Conservation (phyloP, 2,797 vertebrate genomes). For the Tauraco hartlaubi region DNA sequence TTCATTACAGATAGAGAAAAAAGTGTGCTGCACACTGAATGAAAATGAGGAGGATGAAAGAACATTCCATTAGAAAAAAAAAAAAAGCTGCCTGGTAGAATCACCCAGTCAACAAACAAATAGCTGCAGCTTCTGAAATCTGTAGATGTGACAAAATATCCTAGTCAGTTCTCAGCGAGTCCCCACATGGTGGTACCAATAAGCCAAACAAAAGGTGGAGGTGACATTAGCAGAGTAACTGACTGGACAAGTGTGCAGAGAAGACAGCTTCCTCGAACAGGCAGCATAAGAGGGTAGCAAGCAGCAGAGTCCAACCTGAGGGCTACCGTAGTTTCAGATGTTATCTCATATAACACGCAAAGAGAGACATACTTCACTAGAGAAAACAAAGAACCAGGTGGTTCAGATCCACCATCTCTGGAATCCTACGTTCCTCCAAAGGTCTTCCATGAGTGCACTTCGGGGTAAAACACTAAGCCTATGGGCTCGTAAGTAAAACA, state of each 20-base stretch:
- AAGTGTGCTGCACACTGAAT: slow-evolving; percentile 42
- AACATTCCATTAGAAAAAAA: neutral
- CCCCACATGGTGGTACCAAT: neutral
- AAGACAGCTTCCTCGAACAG: neutral
- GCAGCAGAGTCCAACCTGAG: accelerated
- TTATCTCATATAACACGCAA: neutral
- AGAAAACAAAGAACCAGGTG: neutral
- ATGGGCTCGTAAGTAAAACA: too few species aligned
- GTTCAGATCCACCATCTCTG: neutral
- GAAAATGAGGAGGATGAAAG: slow-evolving; percentile 64
- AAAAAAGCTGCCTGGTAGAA: slow-evolving; percentile 29
- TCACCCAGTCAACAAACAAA: neutral
- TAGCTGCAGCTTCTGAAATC: neutral
- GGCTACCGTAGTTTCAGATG: accelerated
- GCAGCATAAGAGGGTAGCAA: neutral
- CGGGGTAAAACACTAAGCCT: neutral
- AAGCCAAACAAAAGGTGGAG: neutral
- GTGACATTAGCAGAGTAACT: neutral
- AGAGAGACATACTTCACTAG: neutral
- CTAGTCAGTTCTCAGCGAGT: neutral
- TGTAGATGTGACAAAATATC: neutral
- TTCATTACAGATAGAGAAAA: slow-evolving; percentile 50
- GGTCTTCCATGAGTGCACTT: neutral
- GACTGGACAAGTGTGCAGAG: neutral
- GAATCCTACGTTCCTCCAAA: neutral